phyloP scores from a whole-genome alignment of 2,888 invertebrate genomes.

The Dusona sp. region DNA sequence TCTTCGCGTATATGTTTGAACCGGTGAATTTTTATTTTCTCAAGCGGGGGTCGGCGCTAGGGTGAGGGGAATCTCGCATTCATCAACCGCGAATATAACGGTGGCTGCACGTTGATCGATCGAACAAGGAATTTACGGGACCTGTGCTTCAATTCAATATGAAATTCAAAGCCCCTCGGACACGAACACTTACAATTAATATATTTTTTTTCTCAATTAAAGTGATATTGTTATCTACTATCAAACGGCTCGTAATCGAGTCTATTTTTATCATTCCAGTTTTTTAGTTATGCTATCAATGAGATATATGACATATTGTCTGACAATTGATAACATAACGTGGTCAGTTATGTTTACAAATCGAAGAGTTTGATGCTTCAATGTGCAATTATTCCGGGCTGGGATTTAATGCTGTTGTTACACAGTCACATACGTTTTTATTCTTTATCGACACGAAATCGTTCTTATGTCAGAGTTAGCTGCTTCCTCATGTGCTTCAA shows the following conservation, averaged over 20 bases:
- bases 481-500: background rate
- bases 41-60: conserved; percentile 18
- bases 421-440: conserved; percentile 1
- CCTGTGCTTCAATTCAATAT: conserved; percentile 33
- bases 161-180: background rate
- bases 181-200: background rate
- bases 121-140: conserved; percentile 36
- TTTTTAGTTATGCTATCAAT: background rate
- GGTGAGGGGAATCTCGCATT: conserved; percentile 35
- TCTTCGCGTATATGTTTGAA: conserved; percentile 19
- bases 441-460: conserved; percentile 11
- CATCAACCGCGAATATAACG: conserved; percentile 62
- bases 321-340: background rate
- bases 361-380: background rate
- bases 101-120: conserved; percentile 54
- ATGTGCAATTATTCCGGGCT: background rate
- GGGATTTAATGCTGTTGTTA: conserved; percentile 12
- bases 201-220: background rate
- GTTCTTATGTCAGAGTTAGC: background rate
- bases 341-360: background rate
- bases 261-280: background rate
- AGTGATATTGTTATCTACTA: background rate
- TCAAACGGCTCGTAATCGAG: background rate
- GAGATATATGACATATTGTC: background rate
- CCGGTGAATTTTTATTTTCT: conserved; percentile 36